Base-by-base conservation (phyloP, 2,888 invertebrate genomes). In the Philhelius pedissequus region DNA sequence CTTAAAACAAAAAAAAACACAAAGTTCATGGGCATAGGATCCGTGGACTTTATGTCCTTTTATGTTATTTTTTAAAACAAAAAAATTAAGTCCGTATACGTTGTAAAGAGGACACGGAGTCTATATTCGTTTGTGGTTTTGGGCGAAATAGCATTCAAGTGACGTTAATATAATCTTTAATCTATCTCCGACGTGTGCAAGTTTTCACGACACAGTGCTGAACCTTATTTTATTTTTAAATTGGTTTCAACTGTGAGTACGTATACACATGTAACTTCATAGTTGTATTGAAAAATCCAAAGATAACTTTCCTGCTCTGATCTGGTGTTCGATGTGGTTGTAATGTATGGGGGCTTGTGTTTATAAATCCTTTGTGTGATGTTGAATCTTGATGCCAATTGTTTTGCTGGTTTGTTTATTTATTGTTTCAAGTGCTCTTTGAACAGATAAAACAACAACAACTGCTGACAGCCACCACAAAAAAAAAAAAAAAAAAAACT, bases 381-480 rank as follows among this genome's bases (percentile, higher is more conserved):
- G 50, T 60, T 62, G 73, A 69, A 83, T 83, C 69, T 78, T 78
- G n/a, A n/a, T n/a, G 82, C 73, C 78, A 83, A 78, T 83, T 78
- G 78, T 78, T 83, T 25, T 78, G 78, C 64, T 74, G 82, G 78
- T 73, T 83, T 48, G 78, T 83, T 83, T 83, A 83, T 78, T 83
- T 83, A 83, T 83, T 83, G 73, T 83, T 83, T 78, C 78, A 83
- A 83, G 69, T 83, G 82, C 78, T 83, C 82, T 69, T 83, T 83
- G 78, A 78, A 74, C 82, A 78, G 82, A 83, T 83, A 83, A 78
- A n/a, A n/a, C n/a, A n/a, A 78, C 73, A 82, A 82, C 68, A 82
- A 82, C 68, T 60, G 15, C 48, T 45, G 22, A 70, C 25, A 45
- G 15, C 9, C 18, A 18, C 9, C 54, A 64, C 25, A 50, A 52